Base-by-base conservation (phyloP, 92 coral and sea anemone genomes). In the Epizoanthus scotinus region DNA sequence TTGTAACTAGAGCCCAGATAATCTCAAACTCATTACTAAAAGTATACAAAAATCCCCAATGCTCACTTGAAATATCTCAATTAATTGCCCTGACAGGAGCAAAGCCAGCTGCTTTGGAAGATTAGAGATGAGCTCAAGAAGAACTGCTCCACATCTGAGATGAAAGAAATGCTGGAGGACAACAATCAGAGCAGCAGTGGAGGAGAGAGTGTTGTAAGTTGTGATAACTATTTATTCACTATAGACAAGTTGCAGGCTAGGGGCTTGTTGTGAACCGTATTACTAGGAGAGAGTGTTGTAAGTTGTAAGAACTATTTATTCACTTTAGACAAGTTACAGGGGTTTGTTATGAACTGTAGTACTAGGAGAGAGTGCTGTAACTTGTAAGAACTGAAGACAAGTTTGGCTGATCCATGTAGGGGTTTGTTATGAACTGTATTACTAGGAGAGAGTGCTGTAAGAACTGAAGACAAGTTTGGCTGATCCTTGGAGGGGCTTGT, bases 171-270 rank as follows among this genome's bases (percentile, higher is more conserved):
- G 99, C 83, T 96, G 7, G 93, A 90, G 73, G 91, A 93, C 52
- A 96, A 96, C 85, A 93, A 86, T 31, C 91, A 88, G 66, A 82
- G 85, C 25, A 42, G 90, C 3, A 89, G 83, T 57, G 99, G 99
- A 24, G 99, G 99, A 34, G 98, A 96, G 71, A 87, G 94, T 60
- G 89, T 91, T 50, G 99, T 96, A 71, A 86, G 98, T 96, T 67
- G 13, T 9, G 25, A 50, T 3, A 40, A n/a, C n/a, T n/a, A n/a
- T n/a, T n/a, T n/a, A n/a, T n/a, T n/a, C n/a, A 9, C 44, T 15
- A 3, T 26, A n/a, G 56, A 78, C 65, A 61, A 13, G 70, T 28
- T n/a, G 12, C 63, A 49, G 22, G 40, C 2, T n/a, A n/a, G n/a
- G n/a, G n/a, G n/a, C 40, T 34, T 1, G 40, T 34, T 3, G 5